Conservation (phyloP, 37 sponge, comb jelly and placozoan genomes). For the Hexactinellida sp. region DNA sequence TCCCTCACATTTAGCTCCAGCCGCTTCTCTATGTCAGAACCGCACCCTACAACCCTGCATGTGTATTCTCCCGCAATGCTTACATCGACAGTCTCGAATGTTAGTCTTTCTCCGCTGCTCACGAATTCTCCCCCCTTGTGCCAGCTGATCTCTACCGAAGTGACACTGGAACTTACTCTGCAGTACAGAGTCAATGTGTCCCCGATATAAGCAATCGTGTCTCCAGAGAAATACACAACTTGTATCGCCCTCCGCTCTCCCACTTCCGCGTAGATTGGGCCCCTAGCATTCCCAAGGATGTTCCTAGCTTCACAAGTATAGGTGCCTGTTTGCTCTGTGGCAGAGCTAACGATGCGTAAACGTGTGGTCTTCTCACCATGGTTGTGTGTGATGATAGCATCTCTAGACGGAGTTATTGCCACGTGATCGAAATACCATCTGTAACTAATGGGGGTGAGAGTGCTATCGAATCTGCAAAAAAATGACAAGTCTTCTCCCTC, state of each 20-base stretch:
- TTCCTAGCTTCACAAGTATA: constrained; percentile 5
- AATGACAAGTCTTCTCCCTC: not conserved
- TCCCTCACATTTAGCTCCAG: not conserved
- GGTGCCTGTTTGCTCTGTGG: not conserved
- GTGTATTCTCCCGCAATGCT: not conserved
- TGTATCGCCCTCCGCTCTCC: not conserved
- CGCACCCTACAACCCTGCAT: not conserved
- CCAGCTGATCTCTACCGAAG: not conserved
- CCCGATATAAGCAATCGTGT: not conserved
- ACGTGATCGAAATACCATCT: not conserved
- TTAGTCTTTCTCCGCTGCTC: not conserved
- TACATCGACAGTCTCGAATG: not conserved
- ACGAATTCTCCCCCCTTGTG: not conserved
- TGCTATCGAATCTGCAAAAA: not conserved
- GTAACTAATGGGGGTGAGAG: not conserved
- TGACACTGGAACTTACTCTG: not conserved
- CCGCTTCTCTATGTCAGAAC: not conserved
- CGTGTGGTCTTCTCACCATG: not conserved
- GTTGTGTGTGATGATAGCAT: not conserved
- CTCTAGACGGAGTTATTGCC: not conserved
- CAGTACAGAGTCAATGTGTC: not conserved
- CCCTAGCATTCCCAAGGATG: not conserved
- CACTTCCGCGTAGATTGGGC: not conserved
- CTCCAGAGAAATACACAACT: not conserved
- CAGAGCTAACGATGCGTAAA: not conserved